phyloP scores from a whole-genome alignment of 2,888 invertebrate species.

The Drosophila imparisetae region DNA sequence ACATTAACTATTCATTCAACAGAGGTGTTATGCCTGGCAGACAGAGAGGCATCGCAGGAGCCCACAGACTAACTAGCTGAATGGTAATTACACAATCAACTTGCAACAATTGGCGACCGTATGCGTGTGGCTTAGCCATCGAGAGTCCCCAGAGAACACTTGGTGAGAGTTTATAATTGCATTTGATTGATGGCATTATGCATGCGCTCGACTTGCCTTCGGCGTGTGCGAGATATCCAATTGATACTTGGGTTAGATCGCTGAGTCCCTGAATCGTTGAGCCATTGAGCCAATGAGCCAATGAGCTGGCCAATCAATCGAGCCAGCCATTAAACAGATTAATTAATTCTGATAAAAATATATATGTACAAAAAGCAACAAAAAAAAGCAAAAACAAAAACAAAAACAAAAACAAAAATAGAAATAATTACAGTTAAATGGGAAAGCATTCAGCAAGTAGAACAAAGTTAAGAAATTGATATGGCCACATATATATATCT shows the following conservation, averaged over 20 bases:
- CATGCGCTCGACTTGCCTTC: conserved; percentile 42
- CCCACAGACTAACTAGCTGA: conserved; percentile 4
- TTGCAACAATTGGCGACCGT: conserved; percentile 19
- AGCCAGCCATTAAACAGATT: conserved; percentile 67
- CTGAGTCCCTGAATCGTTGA: conserved; percentile 9
- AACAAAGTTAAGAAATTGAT: conserved; percentile 55
- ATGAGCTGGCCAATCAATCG: conserved; percentile 60
- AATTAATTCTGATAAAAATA: conserved; percentile 74
- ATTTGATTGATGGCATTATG: conserved; percentile 76
- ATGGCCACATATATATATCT: conserved; percentile 12
- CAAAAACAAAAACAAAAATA: conserved; percentile 11
- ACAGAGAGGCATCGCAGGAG: background rate
- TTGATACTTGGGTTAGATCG: background rate
- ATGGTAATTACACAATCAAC: conserved; percentile 40
- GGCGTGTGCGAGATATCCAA: background rate
- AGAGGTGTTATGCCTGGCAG: conserved; percentile 17
- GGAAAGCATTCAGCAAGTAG: conserved; percentile 8
- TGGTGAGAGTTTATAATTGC: conserved; percentile 68
- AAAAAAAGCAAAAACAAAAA: conserved; percentile 8
- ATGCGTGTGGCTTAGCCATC: conserved; percentile 1
- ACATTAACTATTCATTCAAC: conserved; percentile 38
- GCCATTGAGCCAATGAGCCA: conserved; percentile 39
- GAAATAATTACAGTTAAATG: conserved; percentile 17
- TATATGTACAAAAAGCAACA: conserved; percentile 15
- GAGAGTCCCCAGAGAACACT: conserved; percentile 23